These are phyloP conservation scores for Danaus melanippus DNA, from an alignment of 1,140 invertebrate genomes.

Conservation along the genomic window DNA sequence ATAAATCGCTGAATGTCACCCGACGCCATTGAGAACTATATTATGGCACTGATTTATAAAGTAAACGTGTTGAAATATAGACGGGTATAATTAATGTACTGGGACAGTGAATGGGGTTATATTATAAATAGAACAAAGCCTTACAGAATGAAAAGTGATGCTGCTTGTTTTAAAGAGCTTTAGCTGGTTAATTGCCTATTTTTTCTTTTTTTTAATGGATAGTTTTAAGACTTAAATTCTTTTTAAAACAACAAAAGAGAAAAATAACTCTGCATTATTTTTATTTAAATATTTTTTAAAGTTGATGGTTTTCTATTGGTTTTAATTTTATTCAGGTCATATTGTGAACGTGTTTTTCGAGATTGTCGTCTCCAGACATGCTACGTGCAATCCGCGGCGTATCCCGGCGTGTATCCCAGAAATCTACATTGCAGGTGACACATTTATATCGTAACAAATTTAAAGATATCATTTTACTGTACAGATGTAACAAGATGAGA, in stretches of 20 bases:
- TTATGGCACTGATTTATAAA: slow-evolving; percentile 15
- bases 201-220: too few relatives aligned
- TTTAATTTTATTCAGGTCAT: slow-evolving; percentile 75
- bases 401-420: slow-evolving; percentile 91
- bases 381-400: slow-evolving; percentile 93
- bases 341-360: slow-evolving; percentile 88
- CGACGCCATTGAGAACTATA: slow-evolving; percentile 8
- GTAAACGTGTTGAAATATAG: not conserved
- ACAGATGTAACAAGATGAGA: too few relatives aligned
- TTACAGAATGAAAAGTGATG: too few relatives aligned
- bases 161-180: too few relatives aligned
- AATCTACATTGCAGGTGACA: slow-evolving; percentile 84
- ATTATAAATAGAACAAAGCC: too few relatives aligned
- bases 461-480: slow-evolving; percentile 9
- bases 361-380: slow-evolving; percentile 91
- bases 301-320: not conserved
- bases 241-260: too few relatives aligned
- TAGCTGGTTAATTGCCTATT: too few relatives aligned
- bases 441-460: slow-evolving; percentile 2
- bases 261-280: too few relatives aligned
- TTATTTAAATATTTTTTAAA: too few relatives aligned
- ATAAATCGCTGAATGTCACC: slow-evolving; percentile 14
- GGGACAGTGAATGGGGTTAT: too few relatives aligned
- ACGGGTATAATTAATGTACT: too few relatives aligned
- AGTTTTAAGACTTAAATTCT: too few relatives aligned